Conservation (phyloP, 1,140 invertebrate species). For the Venustaconcha ellipsiformis region DNA sequence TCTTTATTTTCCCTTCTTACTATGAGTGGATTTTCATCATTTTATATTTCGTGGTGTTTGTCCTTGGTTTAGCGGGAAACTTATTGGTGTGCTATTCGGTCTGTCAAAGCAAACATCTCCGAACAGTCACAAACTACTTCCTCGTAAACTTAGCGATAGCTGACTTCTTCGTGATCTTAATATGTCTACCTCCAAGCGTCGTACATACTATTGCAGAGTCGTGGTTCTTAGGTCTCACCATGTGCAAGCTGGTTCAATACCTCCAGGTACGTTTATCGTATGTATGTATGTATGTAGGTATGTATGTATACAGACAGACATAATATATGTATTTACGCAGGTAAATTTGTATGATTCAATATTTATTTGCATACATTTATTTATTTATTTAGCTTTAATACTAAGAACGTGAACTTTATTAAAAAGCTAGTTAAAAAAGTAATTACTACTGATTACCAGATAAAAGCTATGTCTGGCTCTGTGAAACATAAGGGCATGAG, state of each 20-base stretch:
- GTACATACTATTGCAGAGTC: slow-evolving; percentile 87
- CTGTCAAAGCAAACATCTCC: slow-evolving; percentile 84
- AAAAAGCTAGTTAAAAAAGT: too few species aligned
- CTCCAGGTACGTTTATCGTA: slow-evolving; percentile 77
- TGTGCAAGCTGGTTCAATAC: slow-evolving; percentile 88
- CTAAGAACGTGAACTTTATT: too few species aligned
- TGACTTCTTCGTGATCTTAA: slow-evolving; percentile 89
- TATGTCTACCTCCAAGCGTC: slow-evolving; percentile 88
- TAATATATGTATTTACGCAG: too few species aligned
- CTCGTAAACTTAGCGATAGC: slow-evolving; percentile 92
- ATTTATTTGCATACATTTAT: too few species aligned
- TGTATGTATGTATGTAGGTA: too few species aligned
- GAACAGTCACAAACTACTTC: slow-evolving; percentile 92
- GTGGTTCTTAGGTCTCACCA: slow-evolving; percentile 84
- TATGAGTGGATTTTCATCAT: slow-evolving; percentile 46
- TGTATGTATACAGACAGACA: too few species aligned
- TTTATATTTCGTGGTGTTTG: slow-evolving; percentile 79
- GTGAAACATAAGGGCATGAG: too few species aligned
- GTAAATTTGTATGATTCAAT: too few species aligned
- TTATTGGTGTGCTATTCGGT: slow-evolving; percentile 88
- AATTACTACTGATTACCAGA: too few species aligned
- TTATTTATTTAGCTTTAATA: too few species aligned
- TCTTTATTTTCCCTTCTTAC: slow-evolving; percentile 42
- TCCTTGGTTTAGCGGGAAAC: slow-evolving; percentile 86
- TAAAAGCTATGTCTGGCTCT: too few species aligned